Percentiles rank a stretch among this genome's conserved stretches.
These are phyloP conservation scores for Aphrocallistes beatrix DNA, from an alignment of 37 sponge, comb jelly and placozoan genomes.

Conservation along the genomic window DNA sequence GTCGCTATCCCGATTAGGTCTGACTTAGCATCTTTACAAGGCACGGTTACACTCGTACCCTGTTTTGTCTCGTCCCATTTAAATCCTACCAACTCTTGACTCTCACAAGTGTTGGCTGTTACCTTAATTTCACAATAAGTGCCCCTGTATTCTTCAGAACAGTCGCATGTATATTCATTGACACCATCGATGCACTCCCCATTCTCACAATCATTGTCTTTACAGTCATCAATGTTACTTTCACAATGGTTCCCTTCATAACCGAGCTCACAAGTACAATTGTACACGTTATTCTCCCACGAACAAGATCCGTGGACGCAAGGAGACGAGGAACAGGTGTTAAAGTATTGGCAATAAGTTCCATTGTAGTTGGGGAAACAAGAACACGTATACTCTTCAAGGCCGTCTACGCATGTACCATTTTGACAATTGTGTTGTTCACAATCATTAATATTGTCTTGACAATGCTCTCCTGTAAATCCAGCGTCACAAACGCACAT, in stretches of 20 bases:
- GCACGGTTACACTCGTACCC: background rate
- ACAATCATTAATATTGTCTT: too few relatives aligned
- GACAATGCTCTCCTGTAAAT: too few relatives aligned
- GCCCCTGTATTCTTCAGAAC: background rate
- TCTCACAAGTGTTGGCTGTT: background rate
- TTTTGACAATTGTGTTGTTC: too few relatives aligned
- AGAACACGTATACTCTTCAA: background rate
- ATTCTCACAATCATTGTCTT: background rate
- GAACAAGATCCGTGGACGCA: background rate
- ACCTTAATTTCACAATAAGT: background rate
- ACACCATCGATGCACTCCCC: background rate
- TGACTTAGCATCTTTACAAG: background rate
- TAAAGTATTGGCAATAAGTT: background rate
- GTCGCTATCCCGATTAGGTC: background rate
- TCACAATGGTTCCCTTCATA: background rate
- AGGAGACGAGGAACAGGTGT: background rate
- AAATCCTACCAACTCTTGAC: background rate
- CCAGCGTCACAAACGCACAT: too few relatives aligned
- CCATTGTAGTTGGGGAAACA: background rate
- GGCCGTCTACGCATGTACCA: background rate
- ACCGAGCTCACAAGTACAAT: background rate
- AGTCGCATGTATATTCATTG: background rate
- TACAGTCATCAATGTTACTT: background rate
- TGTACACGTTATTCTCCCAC: background rate
- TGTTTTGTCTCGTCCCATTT: background rate